Evolutionary conservation across 2,888 invertebrate genomes (phyloP), one percentile per base, ranked within the genome.

Genomic region (Teleogryllus oceanicus): DNA sequence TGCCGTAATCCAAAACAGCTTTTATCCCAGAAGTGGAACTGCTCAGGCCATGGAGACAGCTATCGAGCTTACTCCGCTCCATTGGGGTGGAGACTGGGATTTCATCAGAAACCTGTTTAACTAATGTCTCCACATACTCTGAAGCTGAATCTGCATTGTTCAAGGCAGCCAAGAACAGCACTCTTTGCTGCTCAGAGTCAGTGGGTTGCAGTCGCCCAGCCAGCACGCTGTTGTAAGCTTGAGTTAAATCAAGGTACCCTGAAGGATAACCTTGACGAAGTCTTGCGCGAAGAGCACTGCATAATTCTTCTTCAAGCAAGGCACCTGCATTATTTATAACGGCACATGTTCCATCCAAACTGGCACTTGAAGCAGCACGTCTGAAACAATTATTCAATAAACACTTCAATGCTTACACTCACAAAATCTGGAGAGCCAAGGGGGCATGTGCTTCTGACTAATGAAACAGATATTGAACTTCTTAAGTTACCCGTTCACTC

Each of bases 321-420:
- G 94, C 91, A 84, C 94, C 93, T 8, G 95, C 96, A 87, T 97
- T 96, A 89, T 99, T 99, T 50, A 99, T 92, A 84, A 97, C 95
- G 2, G 96, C 98, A 89, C 99, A 99, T 77, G 96, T 94, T 79
- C 97, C 98, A 88, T 99, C 98, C 81, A 98, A 91, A 85, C 96
- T 97, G 85, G 95, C 94, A 83, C 95, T 95, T 11, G 94, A 93
- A 83, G 97, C 89, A n/a, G 96, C 94, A 83, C 99, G 93, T 83
- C 97, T 95, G 86, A 74, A 85, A 85, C 80, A 37, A 37, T 8
- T 37, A 8, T 37, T 37, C 37, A 37, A 37, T 37, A 37, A 37
- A 37, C 37, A 37, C 0, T 8, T 37, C 37, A 37, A 37, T 37
- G 37, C 37, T 37, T 37, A 37, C 37, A 37, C 37, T 37, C 37